Conservation (phyloP, 2,888 invertebrate genomes). For the Chrysolina oricalcia region DNA sequence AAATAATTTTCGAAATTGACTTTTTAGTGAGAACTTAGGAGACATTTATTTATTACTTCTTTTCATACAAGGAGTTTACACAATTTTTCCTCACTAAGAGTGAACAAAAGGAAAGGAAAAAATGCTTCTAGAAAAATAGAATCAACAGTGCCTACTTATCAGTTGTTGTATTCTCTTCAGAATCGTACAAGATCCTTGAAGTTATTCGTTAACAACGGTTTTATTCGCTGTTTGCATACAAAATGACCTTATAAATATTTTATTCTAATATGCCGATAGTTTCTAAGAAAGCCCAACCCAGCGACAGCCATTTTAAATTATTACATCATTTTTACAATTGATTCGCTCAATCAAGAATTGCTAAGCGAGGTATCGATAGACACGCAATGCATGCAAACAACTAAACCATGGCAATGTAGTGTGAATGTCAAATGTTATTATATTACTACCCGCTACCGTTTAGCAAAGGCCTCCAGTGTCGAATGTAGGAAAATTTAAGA, state of each 20-base stretch:
- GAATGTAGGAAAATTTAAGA: too few species aligned
- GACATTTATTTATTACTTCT: too few species aligned
- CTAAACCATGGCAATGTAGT: background rate
- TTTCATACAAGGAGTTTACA: too few species aligned
- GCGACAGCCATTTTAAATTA: conserved; percentile 12
- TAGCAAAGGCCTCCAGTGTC: background rate
- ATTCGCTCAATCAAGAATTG: conserved; percentile 16
- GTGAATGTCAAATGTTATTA: background rate
- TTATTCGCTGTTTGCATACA: conserved; percentile 19
- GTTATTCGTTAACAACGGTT: conserved; percentile 4
- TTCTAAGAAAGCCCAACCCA: conserved; percentile 23
- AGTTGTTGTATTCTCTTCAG: background rate
- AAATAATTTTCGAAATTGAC: too few species aligned
- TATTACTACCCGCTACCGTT: background rate
- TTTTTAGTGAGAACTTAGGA: too few species aligned
- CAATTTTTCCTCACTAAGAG: too few species aligned
- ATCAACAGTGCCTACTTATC: background rate
- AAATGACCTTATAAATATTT: conserved; percentile 24
- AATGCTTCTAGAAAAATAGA: too few species aligned
- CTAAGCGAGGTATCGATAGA: background rate
- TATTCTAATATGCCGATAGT: conserved; percentile 15
- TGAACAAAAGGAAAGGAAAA: too few species aligned
- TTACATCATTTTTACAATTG: conserved; percentile 18
- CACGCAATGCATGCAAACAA: conserved; percentile 5
- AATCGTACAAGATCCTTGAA: conserved; percentile 1